phyloP scores from a whole-genome alignment of 2,113 vertebrate genomes.

The Phylloscopus trochiloides region DNA sequence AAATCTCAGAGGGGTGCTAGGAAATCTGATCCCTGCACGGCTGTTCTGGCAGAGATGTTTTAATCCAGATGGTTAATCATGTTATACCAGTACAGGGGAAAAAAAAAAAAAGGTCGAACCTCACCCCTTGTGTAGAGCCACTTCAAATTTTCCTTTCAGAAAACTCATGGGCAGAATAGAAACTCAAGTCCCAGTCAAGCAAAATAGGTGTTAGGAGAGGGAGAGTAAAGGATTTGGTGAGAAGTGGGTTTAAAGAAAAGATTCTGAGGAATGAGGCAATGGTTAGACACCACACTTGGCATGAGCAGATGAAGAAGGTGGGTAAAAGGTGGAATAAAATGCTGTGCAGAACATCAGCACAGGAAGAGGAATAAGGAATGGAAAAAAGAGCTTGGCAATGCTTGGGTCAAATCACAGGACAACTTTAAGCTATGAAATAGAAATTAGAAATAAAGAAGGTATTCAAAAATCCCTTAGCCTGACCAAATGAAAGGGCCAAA shows the following conservation, averaged over 20 bases:
- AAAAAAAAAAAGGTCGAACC: neutral
- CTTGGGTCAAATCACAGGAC: neutral
- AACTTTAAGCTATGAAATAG: neutral
- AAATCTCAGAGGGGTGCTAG: neutral
- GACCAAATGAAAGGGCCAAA: neutral
- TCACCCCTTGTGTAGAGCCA: neutral
- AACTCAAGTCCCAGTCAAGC: neutral
- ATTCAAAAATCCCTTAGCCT: neutral
- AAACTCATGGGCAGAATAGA: neutral
- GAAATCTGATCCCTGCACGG: neutral
- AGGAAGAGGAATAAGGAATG: neutral
- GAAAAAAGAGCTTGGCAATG: neutral
- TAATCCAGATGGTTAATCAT: neutral
- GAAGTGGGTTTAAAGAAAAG: neutral
- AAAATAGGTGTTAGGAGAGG: neutral
- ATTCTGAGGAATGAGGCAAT: neutral
- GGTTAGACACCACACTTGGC: neutral
- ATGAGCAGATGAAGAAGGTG: neutral
- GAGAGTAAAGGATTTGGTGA: neutral
- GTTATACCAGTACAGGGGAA: neutral
- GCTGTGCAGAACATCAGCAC: neutral
- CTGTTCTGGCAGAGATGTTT: neutral
- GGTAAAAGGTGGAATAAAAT: neutral
- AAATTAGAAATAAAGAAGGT: neutral
- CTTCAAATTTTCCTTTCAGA: neutral